These are phyloP conservation scores for Stegastes partitus DNA, from an alignment of 2,113 vertebrate species.

Conservation along the genomic window DNA sequence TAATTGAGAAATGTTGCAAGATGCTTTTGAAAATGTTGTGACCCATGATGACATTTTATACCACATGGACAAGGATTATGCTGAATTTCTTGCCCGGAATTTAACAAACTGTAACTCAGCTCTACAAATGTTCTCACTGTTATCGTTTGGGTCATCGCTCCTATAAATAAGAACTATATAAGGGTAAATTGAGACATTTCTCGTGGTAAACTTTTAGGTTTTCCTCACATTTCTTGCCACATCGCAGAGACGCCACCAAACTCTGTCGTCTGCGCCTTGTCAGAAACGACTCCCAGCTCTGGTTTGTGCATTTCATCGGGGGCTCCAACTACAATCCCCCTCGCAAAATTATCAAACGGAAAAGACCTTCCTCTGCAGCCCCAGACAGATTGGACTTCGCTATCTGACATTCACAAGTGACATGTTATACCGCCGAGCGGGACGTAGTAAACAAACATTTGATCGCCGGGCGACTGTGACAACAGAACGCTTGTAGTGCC, in stretches of 20 bases:
- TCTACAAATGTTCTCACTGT: neutral
- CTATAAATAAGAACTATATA: too few relatives aligned
- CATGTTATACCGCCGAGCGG: slow-evolving; percentile 33
- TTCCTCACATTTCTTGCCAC: neutral
- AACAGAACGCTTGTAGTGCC: slow-evolving; percentile 12
- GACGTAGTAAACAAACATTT: slow-evolving; percentile 63
- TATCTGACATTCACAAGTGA: slow-evolving; percentile 40
- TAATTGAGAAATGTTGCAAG: neutral
- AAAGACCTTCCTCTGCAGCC: slow-evolving; percentile 18
- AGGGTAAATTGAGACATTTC: too few relatives aligned
- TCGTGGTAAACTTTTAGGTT: neutral
- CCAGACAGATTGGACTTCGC: slow-evolving; percentile 45
- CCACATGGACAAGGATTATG: too few relatives aligned
- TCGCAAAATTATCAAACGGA: slow-evolving; percentile 45
- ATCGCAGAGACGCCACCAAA: neutral
- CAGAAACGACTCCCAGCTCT: neutral
- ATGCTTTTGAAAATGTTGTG: neutral
- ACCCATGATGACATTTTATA: neutral
- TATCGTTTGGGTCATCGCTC: too few relatives aligned
- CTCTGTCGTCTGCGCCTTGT: neutral
- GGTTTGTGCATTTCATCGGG: neutral
- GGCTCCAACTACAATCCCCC: slow-evolving; percentile 15
- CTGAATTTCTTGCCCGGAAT: neutral
- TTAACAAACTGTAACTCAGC: neutral
- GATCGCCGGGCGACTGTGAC: slow-evolving; percentile 41